Evolutionary conservation across 2,888 invertebrate species (phyloP).

Genomic region (Gari tellinella): DNA sequence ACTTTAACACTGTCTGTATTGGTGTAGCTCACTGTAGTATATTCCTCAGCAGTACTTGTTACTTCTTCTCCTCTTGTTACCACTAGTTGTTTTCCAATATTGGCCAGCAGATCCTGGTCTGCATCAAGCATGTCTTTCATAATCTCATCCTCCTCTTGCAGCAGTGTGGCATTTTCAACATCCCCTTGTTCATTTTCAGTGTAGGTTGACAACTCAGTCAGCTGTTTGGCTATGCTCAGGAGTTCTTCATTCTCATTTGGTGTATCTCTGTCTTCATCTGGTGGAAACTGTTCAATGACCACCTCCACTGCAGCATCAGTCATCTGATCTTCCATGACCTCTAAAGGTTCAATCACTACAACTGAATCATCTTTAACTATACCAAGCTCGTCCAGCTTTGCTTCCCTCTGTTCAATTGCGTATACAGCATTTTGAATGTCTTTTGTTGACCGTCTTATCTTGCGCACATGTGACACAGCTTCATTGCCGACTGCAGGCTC

Average conservation of each 20-base stretch:
- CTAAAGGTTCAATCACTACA: not conserved
- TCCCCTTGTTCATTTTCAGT: conserved; percentile 14
- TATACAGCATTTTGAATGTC: conserved; percentile 4
- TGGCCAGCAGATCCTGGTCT: conserved; percentile 49
- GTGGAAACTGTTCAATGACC: conserved; percentile 12
- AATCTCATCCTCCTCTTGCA: conserved; percentile 54
- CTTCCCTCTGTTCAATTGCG: not conserved
- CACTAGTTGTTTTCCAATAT: conserved; percentile 16
- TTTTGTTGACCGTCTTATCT: not conserved
- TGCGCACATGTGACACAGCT: not conserved
- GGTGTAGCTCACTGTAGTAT: no score
- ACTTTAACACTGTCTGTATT: no score
- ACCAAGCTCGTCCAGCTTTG: not conserved
- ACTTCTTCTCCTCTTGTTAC: not conserved
- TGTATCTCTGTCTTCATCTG: conserved; percentile 20
- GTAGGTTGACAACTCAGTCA: conserved; percentile 53
- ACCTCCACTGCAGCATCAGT: conserved; percentile 3
- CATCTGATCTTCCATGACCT: not conserved
- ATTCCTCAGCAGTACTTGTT: not conserved
- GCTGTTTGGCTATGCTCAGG: conserved; percentile 51
- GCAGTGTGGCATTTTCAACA: not conserved
- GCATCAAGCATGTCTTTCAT: conserved; percentile 56
- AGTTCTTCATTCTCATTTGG: conserved; percentile 51
- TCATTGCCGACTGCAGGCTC: not conserved
- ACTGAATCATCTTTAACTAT: not conserved